phyloP scores from a whole-genome alignment of 2,888 invertebrate genomes.

The Adelphocoris suturalis region DNA sequence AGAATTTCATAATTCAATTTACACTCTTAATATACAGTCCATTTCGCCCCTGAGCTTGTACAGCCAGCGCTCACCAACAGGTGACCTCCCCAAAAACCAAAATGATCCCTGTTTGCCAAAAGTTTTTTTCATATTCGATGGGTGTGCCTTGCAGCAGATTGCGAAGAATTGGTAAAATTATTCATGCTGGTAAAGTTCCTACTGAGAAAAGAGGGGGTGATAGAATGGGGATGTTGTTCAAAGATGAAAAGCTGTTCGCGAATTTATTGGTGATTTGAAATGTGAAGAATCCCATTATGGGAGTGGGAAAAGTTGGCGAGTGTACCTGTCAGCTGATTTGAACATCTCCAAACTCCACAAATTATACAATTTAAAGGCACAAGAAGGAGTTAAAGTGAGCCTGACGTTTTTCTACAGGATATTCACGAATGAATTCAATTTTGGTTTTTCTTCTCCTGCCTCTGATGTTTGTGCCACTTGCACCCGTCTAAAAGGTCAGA shows the following conservation, averaged over 20 bases:
- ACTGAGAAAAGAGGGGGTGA: constrained; percentile 33
- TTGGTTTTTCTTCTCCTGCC: constrained; percentile 52
- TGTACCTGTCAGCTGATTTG: constrained; percentile 24
- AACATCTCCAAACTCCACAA: constrained; percentile 44
- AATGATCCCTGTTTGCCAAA: constrained; percentile 48
- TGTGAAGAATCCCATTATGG: constrained; percentile 48
- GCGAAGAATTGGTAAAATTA: constrained; percentile 25
- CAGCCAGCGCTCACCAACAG: too few relatives aligned
- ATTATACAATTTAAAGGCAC: constrained; percentile 19
- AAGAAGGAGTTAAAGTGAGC: constrained; percentile 13
- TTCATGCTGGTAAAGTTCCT: constrained; percentile 13
- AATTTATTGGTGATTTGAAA: constrained; percentile 35
- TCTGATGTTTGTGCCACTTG: constrained; percentile 57
- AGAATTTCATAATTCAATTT: too few relatives aligned
- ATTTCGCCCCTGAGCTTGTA: too few relatives aligned
- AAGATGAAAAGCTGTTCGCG: neutral
- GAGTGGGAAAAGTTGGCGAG: constrained; percentile 45
- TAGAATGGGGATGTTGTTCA: neutral
- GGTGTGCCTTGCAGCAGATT: constrained; percentile 20
- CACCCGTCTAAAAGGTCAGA: constrained; percentile 26
- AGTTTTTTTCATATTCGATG: constrained; percentile 46
- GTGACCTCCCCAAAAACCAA: neutral
- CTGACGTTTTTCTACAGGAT: constrained; percentile 44
- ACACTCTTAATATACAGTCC: too few relatives aligned
- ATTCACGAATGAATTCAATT: constrained; percentile 49